phyloP scores from a whole-genome alignment of 2,797 vertebrate species.

The Urocyon cinereoargenteus region DNA sequence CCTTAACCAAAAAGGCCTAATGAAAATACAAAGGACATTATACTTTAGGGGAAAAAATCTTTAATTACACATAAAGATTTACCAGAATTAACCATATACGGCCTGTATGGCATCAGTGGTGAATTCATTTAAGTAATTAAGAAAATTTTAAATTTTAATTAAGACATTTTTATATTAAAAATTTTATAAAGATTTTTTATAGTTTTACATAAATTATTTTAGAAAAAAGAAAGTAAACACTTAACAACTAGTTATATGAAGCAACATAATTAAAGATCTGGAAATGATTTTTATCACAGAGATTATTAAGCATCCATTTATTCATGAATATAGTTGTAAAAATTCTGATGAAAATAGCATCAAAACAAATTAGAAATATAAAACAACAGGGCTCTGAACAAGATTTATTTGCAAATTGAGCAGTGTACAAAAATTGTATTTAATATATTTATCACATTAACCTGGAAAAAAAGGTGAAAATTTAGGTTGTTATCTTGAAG shows the following conservation, averaged over 20 bases:
- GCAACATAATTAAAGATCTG: background rate
- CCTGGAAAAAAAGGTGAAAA: background rate
- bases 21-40: background rate
- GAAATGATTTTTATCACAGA: background rate
- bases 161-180: no score
- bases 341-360: background rate
- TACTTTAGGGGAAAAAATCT: background rate
- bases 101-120: background rate
- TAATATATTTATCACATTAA: background rate
- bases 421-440: background rate
- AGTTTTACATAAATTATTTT: background rate
- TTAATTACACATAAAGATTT: background rate
- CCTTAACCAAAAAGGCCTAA: background rate
- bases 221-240: background rate
- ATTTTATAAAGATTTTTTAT: no score
- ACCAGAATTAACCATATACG: background rate
- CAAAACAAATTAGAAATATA: background rate
- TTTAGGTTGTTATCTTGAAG: background rate
- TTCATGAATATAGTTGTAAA: background rate
- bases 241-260: background rate
- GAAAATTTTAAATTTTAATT: background rate
- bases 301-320: background rate
- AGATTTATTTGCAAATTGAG: background rate
- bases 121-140: background rate
- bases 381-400: background rate